These are phyloP conservation scores for Dromiciops gliroides DNA, from an alignment of 2,113 vertebrate genomes.

Conservation along the genomic window DNA sequence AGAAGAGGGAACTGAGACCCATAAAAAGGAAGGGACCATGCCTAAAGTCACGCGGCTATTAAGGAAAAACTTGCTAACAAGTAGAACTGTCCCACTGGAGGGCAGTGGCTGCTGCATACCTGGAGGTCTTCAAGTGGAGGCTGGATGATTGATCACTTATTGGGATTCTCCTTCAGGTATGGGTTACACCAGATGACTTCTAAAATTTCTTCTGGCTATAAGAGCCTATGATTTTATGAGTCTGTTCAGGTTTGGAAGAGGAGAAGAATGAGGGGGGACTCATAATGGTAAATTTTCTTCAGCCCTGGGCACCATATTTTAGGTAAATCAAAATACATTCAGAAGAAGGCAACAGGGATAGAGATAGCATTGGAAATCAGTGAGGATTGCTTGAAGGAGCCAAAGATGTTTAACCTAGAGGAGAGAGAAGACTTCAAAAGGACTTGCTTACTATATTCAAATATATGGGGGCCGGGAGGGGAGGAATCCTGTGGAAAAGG, in stretches of 20 bases:
- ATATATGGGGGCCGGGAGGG: neutral
- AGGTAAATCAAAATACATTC: neutral
- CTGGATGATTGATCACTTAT: neutral
- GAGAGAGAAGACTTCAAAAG: neutral
- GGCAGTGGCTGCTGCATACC: neutral
- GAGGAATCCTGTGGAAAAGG: neutral
- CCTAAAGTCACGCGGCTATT: neutral
- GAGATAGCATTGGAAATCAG: neutral
- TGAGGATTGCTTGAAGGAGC: neutral
- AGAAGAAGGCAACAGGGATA: neutral
- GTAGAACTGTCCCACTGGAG: neutral
- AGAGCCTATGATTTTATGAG: neutral
- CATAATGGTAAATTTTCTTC: neutral
- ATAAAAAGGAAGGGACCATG: neutral
- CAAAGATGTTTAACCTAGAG: neutral
- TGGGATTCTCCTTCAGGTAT: neutral
- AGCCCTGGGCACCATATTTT: neutral
- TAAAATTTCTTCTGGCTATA: neutral
- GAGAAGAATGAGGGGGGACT: neutral
- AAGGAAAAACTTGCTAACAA: neutral
- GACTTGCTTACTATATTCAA: neutral
- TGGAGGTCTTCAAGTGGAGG: neutral
- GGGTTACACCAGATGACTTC: neutral
- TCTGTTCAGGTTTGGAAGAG: neutral
- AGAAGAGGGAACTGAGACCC: neutral